A percentile compares a stretch with the other conserved stretches of the same genome.
phyloP scores from a whole-genome alignment of 2,113 vertebrate genomes.

The Petromus typicus region DNA sequence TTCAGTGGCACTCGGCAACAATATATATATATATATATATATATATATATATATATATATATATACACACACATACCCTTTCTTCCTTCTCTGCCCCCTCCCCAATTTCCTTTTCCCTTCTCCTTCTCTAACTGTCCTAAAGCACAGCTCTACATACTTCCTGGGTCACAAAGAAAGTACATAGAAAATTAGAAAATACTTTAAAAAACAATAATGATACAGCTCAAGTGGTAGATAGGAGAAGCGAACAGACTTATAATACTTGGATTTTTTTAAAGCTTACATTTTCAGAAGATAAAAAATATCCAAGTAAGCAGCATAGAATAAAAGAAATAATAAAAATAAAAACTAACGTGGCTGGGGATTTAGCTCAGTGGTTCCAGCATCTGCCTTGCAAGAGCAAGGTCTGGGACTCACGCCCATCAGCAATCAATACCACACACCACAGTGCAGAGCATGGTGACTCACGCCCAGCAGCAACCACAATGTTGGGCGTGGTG shows the following conservation, averaged over 20 bases:
- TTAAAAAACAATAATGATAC: not conserved
- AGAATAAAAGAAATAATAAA: conserved; percentile 26
- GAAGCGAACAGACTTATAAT: not conserved
- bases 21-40: no score
- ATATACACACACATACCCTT: not conserved
- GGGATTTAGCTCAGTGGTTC: no score
- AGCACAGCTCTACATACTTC: not conserved
- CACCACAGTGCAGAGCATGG: no score
- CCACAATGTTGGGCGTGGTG: no score
- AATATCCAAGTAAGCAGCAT: not conserved
- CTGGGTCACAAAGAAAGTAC: conserved; percentile 8
- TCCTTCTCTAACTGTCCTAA: not conserved
- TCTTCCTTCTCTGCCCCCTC: not conserved
- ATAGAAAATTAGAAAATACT: not conserved
- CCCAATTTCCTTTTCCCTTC: not conserved
- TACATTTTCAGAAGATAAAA: not conserved
- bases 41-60: no score
- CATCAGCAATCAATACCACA: no score
- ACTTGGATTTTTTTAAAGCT: not conserved
- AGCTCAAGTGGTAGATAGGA: not conserved
- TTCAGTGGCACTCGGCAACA: no score
- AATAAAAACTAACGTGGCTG: not conserved
- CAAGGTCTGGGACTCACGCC: no score
- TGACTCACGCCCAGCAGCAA: no score
- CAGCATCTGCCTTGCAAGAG: no score